These are phyloP conservation scores for Cettia cetti DNA, from an alignment of 2,113 vertebrate species.

Conservation along the genomic window DNA sequence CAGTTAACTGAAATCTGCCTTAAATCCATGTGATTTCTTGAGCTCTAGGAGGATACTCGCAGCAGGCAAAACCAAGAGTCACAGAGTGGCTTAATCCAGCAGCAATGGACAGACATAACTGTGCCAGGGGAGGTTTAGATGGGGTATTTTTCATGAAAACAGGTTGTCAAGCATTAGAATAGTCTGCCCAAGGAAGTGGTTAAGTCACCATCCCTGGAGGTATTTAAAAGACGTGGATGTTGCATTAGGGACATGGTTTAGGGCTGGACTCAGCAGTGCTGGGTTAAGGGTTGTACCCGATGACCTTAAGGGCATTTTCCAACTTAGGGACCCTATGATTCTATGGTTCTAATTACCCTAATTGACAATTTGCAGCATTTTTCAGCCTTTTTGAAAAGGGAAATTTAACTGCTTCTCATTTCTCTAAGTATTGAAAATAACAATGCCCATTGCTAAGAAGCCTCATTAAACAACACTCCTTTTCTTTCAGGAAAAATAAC, in stretches of 20 bases:
- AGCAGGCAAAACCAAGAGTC: background rate
- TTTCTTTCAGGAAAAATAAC: background rate
- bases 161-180: background rate
- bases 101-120: background rate
- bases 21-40: background rate
- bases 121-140: background rate
- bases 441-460: background rate
- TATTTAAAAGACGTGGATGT: background rate
- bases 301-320: background rate
- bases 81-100: background rate
- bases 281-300: accelerated
- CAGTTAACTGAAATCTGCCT: background rate
- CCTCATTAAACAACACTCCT: background rate
- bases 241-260: background rate
- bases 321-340: background rate
- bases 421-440: background rate
- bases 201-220: background rate
- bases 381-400: background rate
- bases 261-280: background rate
- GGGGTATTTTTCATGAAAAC: background rate
- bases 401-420: background rate
- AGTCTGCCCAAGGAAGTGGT: background rate
- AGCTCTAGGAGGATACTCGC: background rate
- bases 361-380: background rate
- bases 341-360: background rate